A percentile compares a stretch with the other conserved stretches of the same genome.
phyloP scores from a whole-genome alignment of 2,113 vertebrate genomes.

The Rhea pennata region DNA sequence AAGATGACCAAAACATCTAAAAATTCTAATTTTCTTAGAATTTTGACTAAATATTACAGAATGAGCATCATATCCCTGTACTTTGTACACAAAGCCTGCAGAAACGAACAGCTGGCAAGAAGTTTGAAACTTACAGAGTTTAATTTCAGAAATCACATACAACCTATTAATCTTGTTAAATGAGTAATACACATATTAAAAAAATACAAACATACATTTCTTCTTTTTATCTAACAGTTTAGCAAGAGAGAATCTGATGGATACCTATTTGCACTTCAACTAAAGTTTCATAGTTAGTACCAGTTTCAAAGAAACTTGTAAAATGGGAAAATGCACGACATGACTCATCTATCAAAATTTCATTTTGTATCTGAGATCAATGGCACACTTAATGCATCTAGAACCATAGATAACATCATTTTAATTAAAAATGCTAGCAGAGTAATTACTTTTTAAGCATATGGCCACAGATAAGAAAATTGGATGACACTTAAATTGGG shows the following conservation, averaged over 20 bases:
- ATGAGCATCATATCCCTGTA: not conserved
- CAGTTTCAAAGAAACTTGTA: not conserved
- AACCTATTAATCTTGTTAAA: not conserved
- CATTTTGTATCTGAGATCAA: slow-evolving; percentile 59
- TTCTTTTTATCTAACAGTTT: not conserved
- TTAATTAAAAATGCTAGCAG: slow-evolving; percentile 74
- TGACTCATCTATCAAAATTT: slow-evolving; percentile 48
- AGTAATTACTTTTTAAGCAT: slow-evolving; percentile 75
- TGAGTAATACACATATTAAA: not conserved
- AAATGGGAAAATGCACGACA: not conserved
- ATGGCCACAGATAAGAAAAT: slow-evolving; percentile 71
- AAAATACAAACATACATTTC: not conserved
- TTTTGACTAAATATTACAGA: not conserved
- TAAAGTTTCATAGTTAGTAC: not conserved
- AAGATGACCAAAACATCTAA: not conserved
- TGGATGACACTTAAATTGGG: slow-evolving; percentile 70
- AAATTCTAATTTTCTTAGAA: not conserved
- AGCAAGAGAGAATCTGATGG: not conserved
- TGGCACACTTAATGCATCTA: slow-evolving; percentile 55
- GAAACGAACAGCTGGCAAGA: fast-evolving
- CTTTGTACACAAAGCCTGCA: fast-evolving
- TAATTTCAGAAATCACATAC: not conserved
- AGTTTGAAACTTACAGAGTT: not conserved
- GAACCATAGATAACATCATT: slow-evolving; percentile 67
- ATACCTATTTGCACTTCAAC: not conserved